Evolutionary conservation across 2,797 vertebrate species (phyloP).

Genomic region (Anas flavirostris): DNA sequence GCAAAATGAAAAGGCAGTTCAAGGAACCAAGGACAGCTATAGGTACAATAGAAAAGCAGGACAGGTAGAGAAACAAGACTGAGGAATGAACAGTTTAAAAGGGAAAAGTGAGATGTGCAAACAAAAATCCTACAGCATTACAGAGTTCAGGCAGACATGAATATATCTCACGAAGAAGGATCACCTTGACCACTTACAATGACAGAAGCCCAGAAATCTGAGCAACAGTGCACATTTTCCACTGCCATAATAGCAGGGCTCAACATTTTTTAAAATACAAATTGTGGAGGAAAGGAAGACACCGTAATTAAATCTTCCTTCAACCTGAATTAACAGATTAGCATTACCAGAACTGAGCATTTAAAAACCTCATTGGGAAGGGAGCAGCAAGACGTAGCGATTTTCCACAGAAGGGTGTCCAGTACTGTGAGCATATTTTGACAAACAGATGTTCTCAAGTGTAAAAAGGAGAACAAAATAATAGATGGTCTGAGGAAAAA

Average conservation of each 20-base stretch:
- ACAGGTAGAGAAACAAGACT: neutral
- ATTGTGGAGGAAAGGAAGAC: neutral
- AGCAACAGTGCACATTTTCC: neutral
- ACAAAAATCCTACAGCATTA: neutral
- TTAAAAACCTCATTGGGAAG: neutral
- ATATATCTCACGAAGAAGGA: neutral
- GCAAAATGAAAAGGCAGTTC: neutral
- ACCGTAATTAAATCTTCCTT: neutral
- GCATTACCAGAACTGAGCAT: neutral
- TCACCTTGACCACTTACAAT: neutral
- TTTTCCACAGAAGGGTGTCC: neutral
- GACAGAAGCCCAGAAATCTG: neutral
- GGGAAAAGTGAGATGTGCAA: neutral
- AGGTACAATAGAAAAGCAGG: neutral
- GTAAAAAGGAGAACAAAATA: neutral
- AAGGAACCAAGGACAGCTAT: neutral
- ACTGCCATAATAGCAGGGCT: neutral
- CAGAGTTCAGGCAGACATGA: neutral
- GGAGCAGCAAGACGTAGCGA: neutral
- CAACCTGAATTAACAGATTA: neutral
- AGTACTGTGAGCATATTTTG: neutral
- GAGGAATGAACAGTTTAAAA: neutral
- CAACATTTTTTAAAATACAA: neutral
- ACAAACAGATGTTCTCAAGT: neutral
- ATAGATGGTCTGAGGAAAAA: neutral